Evolutionary conservation across 2,888 invertebrate species (phyloP).

Genomic region (Cheilosia urbana): DNA sequence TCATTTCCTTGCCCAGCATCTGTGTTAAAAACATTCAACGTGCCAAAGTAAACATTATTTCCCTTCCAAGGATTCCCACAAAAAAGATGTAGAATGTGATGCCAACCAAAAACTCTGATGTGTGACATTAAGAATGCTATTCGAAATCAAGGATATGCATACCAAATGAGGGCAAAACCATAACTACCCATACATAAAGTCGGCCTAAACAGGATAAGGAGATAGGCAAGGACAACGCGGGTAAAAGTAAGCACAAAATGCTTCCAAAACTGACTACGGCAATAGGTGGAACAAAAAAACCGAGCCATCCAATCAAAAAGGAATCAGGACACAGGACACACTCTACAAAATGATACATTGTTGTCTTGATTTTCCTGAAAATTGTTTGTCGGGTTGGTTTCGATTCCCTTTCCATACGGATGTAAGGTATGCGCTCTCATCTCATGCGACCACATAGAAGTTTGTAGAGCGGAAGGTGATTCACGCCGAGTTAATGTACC

Average conservation of each 20-base stretch:
- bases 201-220: slow-evolving; percentile 32
- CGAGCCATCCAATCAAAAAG: slow-evolving; percentile 58
- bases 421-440: not conserved
- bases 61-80: slow-evolving; percentile 40
- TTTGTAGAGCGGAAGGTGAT: slow-evolving; percentile 4
- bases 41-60: slow-evolving; percentile 56
- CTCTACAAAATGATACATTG: slow-evolving; percentile 45
- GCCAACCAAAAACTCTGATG: slow-evolving; percentile 27
- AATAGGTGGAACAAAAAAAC: slow-evolving; percentile 26
- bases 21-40: slow-evolving; percentile 31
- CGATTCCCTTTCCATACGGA: not conserved
- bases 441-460: slow-evolving; percentile 1
- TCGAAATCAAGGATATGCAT: slow-evolving; percentile 53
- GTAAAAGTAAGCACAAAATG: slow-evolving; percentile 30
- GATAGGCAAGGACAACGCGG: slow-evolving; percentile 26
- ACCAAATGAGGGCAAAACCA: slow-evolving; percentile 41
- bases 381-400: not conserved
- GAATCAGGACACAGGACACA: slow-evolving; percentile 55
- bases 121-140: slow-evolving; percentile 56
- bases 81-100: slow-evolving; percentile 16
- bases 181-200: not conserved
- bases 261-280: slow-evolving; percentile 40
- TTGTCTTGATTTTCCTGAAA: slow-evolving; percentile 30
- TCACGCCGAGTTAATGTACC: not conserved
- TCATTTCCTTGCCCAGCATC: slow-evolving; percentile 3